Percentiles rank a stretch among this genome's conserved stretches.
phyloP scores from a whole-genome alignment of 2,797 vertebrate species.

The Coccyzus lansbergi region DNA sequence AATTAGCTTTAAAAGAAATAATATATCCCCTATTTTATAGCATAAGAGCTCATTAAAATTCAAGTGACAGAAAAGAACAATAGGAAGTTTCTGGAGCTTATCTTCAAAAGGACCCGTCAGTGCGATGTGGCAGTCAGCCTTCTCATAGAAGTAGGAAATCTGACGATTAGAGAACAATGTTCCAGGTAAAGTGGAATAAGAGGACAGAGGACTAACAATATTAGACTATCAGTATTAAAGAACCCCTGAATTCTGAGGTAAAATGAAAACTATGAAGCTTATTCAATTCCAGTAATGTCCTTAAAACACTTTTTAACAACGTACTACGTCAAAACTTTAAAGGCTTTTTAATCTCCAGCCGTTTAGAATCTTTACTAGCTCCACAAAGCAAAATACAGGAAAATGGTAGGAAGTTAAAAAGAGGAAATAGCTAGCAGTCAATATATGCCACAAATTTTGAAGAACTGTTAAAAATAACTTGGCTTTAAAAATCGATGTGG shows the following conservation, averaged over 20 bases:
- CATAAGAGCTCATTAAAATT: not conserved
- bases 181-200: not conserved
- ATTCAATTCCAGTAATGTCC: not conserved
- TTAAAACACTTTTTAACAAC: not conserved
- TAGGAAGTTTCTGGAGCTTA: not conserved
- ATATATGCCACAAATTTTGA: not conserved
- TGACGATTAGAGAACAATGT: not conserved
- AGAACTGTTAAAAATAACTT: not conserved
- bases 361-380: not conserved
- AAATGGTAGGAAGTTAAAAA: not conserved
- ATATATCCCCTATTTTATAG: not conserved
- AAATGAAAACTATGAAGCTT: not conserved
- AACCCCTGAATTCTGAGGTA: not conserved
- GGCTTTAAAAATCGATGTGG: not conserved
- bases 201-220: not conserved
- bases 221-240: not conserved
- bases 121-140: not conserved
- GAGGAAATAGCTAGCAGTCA: not conserved
- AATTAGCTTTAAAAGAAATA: slow-evolving; percentile 13
- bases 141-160: not conserved
- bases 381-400: not conserved
- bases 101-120: not conserved
- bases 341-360: not conserved
- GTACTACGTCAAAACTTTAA: not conserved
- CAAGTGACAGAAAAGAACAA: not conserved